Percentiles rank a stretch among this genome's conserved stretches.
phyloP scores from a whole-genome alignment of 2,113 vertebrate genomes.

The Vidua macroura region DNA sequence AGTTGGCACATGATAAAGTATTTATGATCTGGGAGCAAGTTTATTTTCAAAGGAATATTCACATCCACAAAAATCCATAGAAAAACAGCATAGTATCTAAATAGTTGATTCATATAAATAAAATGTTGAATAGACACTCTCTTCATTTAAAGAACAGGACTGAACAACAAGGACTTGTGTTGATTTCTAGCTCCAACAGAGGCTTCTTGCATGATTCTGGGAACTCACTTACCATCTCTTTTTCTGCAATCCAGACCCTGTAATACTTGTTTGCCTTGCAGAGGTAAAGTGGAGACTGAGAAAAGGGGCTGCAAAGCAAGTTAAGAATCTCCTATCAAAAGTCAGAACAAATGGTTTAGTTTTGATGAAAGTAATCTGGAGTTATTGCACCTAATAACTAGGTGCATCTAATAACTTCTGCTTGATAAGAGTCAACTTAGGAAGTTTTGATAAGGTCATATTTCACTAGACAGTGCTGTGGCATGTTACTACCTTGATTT shows the following conservation, averaged over 20 bases:
- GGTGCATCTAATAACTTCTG: not conserved
- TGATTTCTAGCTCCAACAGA: not conserved
- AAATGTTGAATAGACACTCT: not conserved
- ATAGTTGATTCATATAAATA: not conserved
- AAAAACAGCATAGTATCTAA: not conserved
- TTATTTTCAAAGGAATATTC: not conserved
- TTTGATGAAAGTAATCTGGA: slow-evolving; percentile 16
- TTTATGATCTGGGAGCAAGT: not conserved
- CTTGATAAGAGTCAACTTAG: not conserved
- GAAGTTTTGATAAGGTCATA: not conserved
- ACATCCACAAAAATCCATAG: not conserved
- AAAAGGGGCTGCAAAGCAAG: not conserved
- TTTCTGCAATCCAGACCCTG: not conserved
- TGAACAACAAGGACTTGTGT: not conserved
- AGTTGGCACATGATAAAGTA: not conserved
- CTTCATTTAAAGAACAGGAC: not conserved
- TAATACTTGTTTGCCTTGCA: not conserved
- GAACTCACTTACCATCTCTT: not conserved
- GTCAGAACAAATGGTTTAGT: slow-evolving; percentile 44
- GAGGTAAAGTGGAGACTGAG: not conserved
- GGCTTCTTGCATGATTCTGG: not conserved
- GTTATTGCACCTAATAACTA: not conserved
- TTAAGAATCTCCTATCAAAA: not conserved
- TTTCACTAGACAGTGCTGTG: not conserved
- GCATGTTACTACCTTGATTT: not conserved